Percentiles rank a stretch among this genome's conserved stretches.
phyloP scores from a whole-genome alignment of 2,888 invertebrate genomes.

The Dilophus febrilis region DNA sequence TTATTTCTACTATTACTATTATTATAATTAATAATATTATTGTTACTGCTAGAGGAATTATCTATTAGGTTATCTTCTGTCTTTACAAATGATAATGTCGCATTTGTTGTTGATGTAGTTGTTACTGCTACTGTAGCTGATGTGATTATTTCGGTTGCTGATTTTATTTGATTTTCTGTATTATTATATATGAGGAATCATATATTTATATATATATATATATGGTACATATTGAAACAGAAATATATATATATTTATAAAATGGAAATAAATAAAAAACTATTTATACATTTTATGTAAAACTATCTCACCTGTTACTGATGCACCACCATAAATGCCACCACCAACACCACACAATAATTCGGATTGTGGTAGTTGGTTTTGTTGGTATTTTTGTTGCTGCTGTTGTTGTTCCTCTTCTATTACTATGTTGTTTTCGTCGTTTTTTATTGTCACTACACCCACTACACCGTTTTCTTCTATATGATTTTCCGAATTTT shows the following conservation, averaged over 20 bases:
- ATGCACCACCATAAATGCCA: neutral
- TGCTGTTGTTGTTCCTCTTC: no score
- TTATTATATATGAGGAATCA: no score
- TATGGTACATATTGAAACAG: no score
- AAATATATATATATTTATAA: no score
- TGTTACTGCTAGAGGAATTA: constrained; percentile 2
- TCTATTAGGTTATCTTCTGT: constrained; percentile 9
- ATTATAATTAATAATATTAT: constrained; percentile 1
- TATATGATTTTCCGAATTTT: constrained; percentile 9
- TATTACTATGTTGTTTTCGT: constrained; percentile 2
- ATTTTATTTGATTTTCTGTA: no score
- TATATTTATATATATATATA: no score
- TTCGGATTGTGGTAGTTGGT: no score
- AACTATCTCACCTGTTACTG: neutral
- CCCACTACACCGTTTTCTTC: constrained; percentile 10
- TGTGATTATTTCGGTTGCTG: no score
- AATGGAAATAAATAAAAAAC: no score
- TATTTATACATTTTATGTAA: no score
- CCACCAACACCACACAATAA: no score
- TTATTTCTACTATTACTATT: neutral
- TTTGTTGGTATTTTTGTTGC: neutral
- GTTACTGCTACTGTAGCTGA: no score
- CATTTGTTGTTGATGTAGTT: constrained; percentile 11
- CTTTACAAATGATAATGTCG: constrained; percentile 7
- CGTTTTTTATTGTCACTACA: constrained; percentile 10